Conservation (phyloP, 2,888 invertebrate species). For the Cephus rjabovi region DNA sequence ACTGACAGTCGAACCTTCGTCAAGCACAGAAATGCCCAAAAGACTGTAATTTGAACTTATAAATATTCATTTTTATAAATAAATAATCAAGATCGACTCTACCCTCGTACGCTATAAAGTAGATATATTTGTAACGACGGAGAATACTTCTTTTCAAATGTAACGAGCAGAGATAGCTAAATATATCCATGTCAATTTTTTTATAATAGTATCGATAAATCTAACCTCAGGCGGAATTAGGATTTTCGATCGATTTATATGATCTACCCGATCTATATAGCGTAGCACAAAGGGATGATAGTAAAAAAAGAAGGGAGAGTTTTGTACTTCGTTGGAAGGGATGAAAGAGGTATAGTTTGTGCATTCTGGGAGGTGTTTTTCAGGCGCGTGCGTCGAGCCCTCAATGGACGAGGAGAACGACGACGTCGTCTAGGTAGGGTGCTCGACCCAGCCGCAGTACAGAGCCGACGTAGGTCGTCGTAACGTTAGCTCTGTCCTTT, state of each 20-base stretch:
- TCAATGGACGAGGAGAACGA: conserved; percentile 41
- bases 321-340: not conserved
- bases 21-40: not conserved
- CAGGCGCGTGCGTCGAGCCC: conserved; percentile 63
- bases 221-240: not conserved
- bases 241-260: not conserved
- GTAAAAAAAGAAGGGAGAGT: conserved; percentile 1
- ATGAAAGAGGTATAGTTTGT: conserved; percentile 24
- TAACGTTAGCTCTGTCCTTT: not conserved
- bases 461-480: conserved; percentile 29
- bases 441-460: conserved; percentile 63
- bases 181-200: not conserved
- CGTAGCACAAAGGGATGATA: not conserved
- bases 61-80: not conserved
- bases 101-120: not conserved
- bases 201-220: not conserved
- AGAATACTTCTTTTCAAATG: not conserved
- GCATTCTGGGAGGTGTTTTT: conserved; percentile 38
- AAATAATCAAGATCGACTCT: not conserved
- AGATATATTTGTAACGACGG: not conserved
- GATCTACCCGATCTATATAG: not conserved
- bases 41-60: not conserved
- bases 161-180: not conserved
- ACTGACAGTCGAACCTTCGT: not conserved
- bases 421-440: conserved; percentile 54